Percentiles rank a stretch among this genome's conserved stretches.
These are phyloP conservation scores for Otolemur crassicaudatus DNA, from an alignment of 2,797 vertebrate species.

Conservation along the genomic window DNA sequence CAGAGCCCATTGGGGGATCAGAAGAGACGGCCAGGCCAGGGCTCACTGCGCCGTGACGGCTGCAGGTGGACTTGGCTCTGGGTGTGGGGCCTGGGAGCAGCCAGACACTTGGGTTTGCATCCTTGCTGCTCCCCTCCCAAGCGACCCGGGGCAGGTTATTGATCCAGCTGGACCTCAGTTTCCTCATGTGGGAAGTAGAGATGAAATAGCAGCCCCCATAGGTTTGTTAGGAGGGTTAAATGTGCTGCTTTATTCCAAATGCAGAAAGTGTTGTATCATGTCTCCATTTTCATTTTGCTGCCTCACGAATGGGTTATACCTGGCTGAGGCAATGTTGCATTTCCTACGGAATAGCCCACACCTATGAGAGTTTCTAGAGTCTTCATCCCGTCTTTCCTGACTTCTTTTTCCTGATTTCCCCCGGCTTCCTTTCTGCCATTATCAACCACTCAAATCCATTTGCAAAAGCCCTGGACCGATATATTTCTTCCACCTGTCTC, in stretches of 20 bases:
- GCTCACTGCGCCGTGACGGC: fast-evolving
- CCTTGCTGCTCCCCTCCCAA: fast-evolving
- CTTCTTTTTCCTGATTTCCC: not conserved
- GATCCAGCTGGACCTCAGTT: not conserved
- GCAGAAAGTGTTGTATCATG: fast-evolving
- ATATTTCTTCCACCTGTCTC: not conserved
- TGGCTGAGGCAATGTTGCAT: fast-evolving
- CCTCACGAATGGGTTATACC: not conserved
- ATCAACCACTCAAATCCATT: not conserved
- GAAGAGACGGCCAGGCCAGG: not conserved
- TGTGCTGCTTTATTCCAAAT: not conserved
- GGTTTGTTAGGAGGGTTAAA: not conserved
- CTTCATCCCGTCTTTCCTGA: fast-evolving
- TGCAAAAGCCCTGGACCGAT: not conserved
- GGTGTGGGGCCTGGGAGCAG: fast-evolving
- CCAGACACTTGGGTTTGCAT: not conserved
- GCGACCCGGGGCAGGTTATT: not conserved
- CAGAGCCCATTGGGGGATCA: not conserved
- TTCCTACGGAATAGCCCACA: fast-evolving
- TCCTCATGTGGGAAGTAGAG: not conserved
- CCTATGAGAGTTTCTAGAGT: not conserved
- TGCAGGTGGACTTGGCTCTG: not conserved
- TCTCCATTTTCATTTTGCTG: not conserved
- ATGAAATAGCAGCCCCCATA: not conserved
- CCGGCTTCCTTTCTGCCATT: not conserved